phyloP scores from a whole-genome alignment of 2,888 invertebrate genomes.

The Drosophila meridionalis region DNA sequence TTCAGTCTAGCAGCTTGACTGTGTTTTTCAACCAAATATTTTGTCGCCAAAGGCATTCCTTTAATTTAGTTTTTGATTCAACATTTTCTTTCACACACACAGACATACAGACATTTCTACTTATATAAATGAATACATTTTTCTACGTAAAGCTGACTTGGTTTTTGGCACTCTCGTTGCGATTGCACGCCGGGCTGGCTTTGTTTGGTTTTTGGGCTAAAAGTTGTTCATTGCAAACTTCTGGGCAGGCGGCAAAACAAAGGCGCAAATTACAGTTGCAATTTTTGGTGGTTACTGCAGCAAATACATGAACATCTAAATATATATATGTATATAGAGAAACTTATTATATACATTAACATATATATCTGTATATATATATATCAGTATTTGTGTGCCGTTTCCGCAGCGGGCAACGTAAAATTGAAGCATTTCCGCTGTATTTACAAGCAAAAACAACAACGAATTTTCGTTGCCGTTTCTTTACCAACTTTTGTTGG shows the following conservation, averaged over 20 bases:
- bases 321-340: constrained; percentile 1
- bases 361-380: constrained; percentile 6
- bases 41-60: constrained; percentile 73
- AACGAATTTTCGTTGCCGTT: constrained; percentile 47
- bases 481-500: constrained; percentile 48
- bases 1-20: constrained; percentile 32
- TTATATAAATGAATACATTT: constrained; percentile 32
- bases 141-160: constrained; percentile 21
- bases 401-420: constrained; percentile 62
- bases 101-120: constrained; percentile 30
- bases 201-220: constrained; percentile 58
- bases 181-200: constrained; percentile 32
- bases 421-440: constrained; percentile 77
- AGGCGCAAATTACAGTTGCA: constrained; percentile 72
- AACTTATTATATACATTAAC: constrained; percentile 3
- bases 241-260: constrained; percentile 66
- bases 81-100: constrained; percentile 47
- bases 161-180: constrained; percentile 30
- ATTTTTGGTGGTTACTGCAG: constrained; percentile 55
- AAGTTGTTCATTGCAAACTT: constrained; percentile 65
- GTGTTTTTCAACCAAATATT: constrained; percentile 59
- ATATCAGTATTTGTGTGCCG: constrained; percentile 11
- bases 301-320: constrained; percentile 22
- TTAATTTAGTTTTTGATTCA: constrained; percentile 75
- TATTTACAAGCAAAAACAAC: constrained; percentile 55